Evolutionary conservation across 2,113 vertebrate genomes (phyloP).

Genomic region (Sterrhoptilus dennistouni): DNA sequence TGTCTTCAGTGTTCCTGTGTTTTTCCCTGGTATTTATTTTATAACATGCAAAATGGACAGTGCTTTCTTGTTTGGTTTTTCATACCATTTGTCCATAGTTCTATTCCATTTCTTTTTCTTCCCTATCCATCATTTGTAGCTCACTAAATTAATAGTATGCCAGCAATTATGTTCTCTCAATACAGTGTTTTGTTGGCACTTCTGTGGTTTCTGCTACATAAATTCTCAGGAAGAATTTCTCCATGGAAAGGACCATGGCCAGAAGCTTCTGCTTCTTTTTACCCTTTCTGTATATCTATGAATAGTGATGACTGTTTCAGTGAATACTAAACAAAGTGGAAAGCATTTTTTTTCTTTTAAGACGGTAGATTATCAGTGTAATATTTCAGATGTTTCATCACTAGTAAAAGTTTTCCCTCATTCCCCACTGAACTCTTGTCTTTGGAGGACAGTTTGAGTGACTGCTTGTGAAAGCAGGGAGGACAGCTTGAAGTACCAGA

Average conservation of each 20-base stretch:
- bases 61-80: neutral
- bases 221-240: neutral
- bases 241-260: neutral
- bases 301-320: neutral
- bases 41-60: neutral
- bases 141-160: neutral
- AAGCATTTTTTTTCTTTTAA: neutral
- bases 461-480: neutral
- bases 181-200: neutral
- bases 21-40: neutral
- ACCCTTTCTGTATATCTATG: neutral
- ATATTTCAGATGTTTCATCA: neutral
- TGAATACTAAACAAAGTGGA: neutral
- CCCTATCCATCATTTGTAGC: neutral
- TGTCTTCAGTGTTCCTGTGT: fast-evolving
- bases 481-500: neutral
- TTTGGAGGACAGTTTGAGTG: neutral
- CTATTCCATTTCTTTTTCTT: neutral
- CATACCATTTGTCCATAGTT: neutral
- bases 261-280: neutral
- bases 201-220: neutral
- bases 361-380: neutral
- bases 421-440: neutral
- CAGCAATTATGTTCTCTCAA: neutral
- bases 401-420: neutral